Percentiles rank a stretch among this genome's conserved stretches.
phyloP scores from a whole-genome alignment of 2,113 vertebrate species.

The Callipepla squamata region DNA sequence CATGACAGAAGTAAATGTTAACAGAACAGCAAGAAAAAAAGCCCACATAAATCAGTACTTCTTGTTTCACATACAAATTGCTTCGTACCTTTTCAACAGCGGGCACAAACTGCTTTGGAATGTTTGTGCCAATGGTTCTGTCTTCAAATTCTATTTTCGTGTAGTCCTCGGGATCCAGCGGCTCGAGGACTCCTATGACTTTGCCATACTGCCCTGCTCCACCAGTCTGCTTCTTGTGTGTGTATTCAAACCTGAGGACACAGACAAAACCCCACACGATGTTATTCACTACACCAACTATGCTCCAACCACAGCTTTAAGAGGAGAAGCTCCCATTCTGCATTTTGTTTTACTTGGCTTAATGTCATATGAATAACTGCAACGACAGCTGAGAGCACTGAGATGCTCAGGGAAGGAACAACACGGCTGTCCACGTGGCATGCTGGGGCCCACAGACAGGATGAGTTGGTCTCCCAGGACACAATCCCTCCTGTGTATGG shows the following conservation, averaged over 20 bases:
- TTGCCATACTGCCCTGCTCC: constrained; percentile 95
- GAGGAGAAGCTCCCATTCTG: not conserved
- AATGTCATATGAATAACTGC: accelerated
- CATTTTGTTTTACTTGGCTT: not conserved
- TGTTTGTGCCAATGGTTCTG: constrained; percentile 90
- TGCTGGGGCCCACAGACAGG: accelerated
- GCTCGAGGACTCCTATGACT: constrained; percentile 89
- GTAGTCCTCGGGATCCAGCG: constrained; percentile 84
- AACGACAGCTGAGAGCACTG: too few species aligned
- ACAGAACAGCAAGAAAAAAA: accelerated
- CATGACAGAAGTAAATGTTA: not conserved
- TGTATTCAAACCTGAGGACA: constrained; percentile 89
- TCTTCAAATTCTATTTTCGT: constrained; percentile 93
- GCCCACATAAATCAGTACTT: not conserved
- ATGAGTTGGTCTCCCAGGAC: not conserved
- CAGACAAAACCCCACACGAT: not conserved
- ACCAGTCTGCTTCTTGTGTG: constrained; percentile 93
- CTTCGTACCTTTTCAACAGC: constrained; percentile 89
- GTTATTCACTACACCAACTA: not conserved
- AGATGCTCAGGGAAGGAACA: not conserved
- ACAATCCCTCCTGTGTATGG: accelerated
- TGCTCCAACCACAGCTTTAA: accelerated
- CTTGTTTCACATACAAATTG: accelerated
- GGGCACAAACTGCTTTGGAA: constrained; percentile 93
- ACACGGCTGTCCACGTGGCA: accelerated